A percentile compares a stretch with the other conserved stretches of the same genome.
phyloP scores from a whole-genome alignment of 2,797 vertebrate species.

The Halcyon badia region DNA sequence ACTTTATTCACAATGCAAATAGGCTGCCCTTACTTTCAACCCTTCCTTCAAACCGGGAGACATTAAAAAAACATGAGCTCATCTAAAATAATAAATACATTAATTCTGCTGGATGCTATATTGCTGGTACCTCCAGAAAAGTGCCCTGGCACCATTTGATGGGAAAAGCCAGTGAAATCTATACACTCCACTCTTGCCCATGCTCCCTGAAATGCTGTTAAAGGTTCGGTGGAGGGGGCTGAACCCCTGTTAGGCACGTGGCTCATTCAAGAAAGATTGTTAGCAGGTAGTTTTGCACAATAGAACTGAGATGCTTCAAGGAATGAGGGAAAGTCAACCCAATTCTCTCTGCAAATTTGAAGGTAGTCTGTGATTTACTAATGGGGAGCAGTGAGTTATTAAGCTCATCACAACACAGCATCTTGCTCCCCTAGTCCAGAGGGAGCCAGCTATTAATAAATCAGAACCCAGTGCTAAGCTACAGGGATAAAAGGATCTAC shows the following conservation, averaged over 20 bases:
- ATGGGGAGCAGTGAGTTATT: slow-evolving; percentile 20
- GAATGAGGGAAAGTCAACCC: not conserved
- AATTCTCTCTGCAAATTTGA: slow-evolving; percentile 17
- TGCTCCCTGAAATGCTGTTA: not conserved
- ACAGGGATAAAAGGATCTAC: slow-evolving; percentile 46
- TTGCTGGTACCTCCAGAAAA: not conserved
- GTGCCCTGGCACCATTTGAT: not conserved
- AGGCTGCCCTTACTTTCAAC: slow-evolving; percentile 77
- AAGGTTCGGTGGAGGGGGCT: not conserved
- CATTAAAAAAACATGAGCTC: slow-evolving; percentile 77
- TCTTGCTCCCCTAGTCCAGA: slow-evolving; percentile 17
- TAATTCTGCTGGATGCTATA: not conserved
- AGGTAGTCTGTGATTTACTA: slow-evolving; percentile 44
- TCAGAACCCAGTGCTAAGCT: slow-evolving; percentile 32
- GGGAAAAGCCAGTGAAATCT: not conserved
- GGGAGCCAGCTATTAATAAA: slow-evolving; percentile 62
- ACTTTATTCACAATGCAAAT: slow-evolving; percentile 82
- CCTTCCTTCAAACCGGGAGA: slow-evolving; percentile 74
- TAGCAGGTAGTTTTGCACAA: slow-evolving; percentile 10
- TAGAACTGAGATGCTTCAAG: not conserved
- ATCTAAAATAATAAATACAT: slow-evolving; percentile 73
- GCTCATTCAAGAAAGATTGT: not conserved
- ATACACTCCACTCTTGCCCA: not conserved
- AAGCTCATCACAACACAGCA: not conserved
- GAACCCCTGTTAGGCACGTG: not conserved